Percentiles rank a stretch among this genome's conserved stretches.
Conservation (phyloP, 2,888 invertebrate species). For the Dynastes tityus region DNA sequence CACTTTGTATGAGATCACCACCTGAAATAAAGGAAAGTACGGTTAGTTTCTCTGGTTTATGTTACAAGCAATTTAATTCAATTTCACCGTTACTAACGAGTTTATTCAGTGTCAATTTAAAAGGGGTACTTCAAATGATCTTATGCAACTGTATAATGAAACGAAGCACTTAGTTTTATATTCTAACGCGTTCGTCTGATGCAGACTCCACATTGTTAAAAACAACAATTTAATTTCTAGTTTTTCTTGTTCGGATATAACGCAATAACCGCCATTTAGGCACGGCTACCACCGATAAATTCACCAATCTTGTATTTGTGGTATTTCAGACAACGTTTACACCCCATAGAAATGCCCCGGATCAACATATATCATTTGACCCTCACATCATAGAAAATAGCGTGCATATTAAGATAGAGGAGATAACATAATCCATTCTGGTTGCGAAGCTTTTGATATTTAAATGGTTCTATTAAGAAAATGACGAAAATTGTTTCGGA, state of each 20-base stretch:
- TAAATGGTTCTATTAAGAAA: conserved; percentile 3
- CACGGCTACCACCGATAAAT: not conserved
- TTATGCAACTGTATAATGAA: too few species aligned
- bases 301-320: conserved; percentile 18
- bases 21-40: too few species aligned
- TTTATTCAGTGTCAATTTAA: not conserved
- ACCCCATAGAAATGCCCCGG: conserved; percentile 39
- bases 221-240: conserved; percentile 24
- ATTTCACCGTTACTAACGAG: not conserved
- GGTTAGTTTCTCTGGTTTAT: too few species aligned
- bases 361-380: conserved; percentile 37
- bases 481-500: not conserved
- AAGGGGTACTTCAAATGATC: too few species aligned
- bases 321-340: conserved; percentile 32
- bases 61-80: not conserved
- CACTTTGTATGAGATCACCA: too few species aligned
- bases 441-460: conserved; percentile 9
- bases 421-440: conserved; percentile 29
- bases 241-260: conserved; percentile 36
- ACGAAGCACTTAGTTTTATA: not conserved
- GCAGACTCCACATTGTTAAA: not conserved
- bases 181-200: not conserved
- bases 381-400: conserved; percentile 2
- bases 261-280: conserved; percentile 35
- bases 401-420: conserved; percentile 2